Evolutionary conservation across 2,113 vertebrate genomes (phyloP), one percentile per base, ranked within the genome.

Genomic region (Miniopterus natalensis): DNA sequence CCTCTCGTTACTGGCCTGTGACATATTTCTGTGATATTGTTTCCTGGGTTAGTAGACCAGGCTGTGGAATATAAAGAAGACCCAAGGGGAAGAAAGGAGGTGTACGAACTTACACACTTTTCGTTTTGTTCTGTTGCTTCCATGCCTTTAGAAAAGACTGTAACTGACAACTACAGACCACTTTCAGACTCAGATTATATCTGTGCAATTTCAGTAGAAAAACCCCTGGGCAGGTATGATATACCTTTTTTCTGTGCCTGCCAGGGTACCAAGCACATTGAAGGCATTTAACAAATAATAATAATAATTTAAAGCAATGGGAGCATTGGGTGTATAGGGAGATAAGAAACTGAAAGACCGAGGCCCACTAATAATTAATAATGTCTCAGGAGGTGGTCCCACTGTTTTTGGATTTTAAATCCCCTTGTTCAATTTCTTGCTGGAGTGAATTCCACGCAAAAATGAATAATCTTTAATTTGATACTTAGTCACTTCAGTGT

Each of bases 381-480:
- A 86, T 77, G 86, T 97, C 97, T 97, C 96, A 96, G 89, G 96
- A 96, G 96, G 95, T 95, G 93, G 96, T 94, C 97, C 77, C 78
- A 92, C 93, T 96, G 97, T 68, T 97, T 97, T 97, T 96, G 93
- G 95, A 95, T 94, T 97, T 97, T 77, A 98, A 97, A 98, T 97
- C 96, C 84, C 88, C 88, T 97, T 91, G 96, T 97, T 97, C 96
- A 97, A 87, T 98, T 97, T 97, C 88, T 97, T 95, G 88, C 94
- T 95, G 94, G 94, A 97, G 94, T 95, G 88, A 97, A 96, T 97
- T 97, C 91, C 71, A 87, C 70, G 84, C 81, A 96, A 86, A 97
- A 92, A 97, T 91, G 92, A 96, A 94, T 95, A 97, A 96, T 96
- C 94, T 97, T 98, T 98, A 97, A 97, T 97, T 98, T 96, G 96